phyloP scores from a whole-genome alignment of 2,797 vertebrate genomes.

The Danio tinwini region DNA sequence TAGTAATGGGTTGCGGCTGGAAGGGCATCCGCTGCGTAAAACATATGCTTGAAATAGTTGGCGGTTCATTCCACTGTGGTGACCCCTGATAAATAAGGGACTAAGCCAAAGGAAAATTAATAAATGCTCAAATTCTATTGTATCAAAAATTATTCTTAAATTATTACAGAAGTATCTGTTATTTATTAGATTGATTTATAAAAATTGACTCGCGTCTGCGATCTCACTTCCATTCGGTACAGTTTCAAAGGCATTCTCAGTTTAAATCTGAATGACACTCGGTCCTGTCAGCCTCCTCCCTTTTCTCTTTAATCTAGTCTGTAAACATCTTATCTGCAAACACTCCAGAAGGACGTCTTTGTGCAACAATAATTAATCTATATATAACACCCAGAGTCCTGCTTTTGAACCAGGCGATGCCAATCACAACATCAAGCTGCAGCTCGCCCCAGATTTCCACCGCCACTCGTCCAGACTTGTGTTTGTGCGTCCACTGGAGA shows the following conservation, averaged over 20 bases:
- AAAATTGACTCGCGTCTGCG: background rate
- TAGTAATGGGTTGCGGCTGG: too few relatives aligned
- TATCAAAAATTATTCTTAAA: too few relatives aligned
- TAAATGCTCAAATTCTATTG: too few relatives aligned
- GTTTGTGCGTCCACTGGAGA: conserved; percentile 66
- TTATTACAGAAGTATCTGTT: too few relatives aligned
- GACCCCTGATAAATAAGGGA: too few relatives aligned
- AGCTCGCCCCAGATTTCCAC: conserved; percentile 72
- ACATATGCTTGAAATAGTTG: too few relatives aligned
- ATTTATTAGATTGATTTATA: too few relatives aligned
- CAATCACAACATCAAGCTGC: conserved; percentile 53
- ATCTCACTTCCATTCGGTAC: background rate
- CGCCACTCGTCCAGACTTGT: conserved; percentile 63
- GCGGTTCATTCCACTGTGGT: too few relatives aligned
- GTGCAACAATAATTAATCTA: conserved; percentile 27
- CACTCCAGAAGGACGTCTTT: conserved; percentile 23
- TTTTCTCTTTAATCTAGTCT: background rate
- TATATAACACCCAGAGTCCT: conserved; percentile 21
- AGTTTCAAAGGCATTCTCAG: background rate
- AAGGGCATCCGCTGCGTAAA: too few relatives aligned
- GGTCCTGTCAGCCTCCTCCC: background rate
- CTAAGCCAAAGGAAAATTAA: too few relatives aligned
- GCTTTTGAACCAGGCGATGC: conserved; percentile 37
- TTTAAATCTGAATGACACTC: background rate
- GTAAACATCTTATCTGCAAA: conserved; percentile 27